Evolutionary conservation across 2,797 vertebrate genomes (phyloP).

Genomic region (Chrysocyon brachyurus): DNA sequence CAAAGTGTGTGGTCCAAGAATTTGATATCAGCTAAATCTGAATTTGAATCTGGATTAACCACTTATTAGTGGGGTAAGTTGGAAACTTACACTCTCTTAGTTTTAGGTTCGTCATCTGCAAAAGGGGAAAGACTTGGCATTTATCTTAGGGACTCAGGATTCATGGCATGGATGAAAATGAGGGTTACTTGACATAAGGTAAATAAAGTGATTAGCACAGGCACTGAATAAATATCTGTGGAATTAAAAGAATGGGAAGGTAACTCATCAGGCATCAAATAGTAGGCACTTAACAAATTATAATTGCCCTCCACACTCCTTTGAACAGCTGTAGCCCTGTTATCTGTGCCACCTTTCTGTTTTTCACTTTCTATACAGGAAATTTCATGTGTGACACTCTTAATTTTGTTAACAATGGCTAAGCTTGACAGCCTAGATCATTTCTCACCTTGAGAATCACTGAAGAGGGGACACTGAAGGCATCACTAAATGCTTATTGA

Average conservation of each 20-base stretch:
- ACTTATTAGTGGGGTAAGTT: background rate
- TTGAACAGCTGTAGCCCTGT: background rate
- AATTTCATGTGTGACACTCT: background rate
- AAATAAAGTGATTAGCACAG: background rate
- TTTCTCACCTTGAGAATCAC: background rate
- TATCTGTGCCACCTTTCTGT: background rate
- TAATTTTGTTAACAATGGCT: background rate
- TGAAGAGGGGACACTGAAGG: background rate
- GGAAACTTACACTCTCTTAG: background rate
- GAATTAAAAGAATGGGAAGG: background rate
- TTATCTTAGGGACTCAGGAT: background rate
- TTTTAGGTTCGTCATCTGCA: background rate
- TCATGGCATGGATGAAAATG: background rate
- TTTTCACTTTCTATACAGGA: background rate
- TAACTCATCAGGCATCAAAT: background rate
- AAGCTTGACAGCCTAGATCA: background rate
- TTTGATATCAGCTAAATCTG: background rate
- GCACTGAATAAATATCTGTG: background rate
- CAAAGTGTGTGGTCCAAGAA: background rate
- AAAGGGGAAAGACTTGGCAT: background rate
- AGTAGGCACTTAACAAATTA: background rate
- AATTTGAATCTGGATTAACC: background rate
- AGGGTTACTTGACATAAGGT: background rate
- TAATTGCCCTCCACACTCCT: background rate
- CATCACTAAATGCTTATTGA: background rate